Base-by-base conservation (phyloP, 2,888 invertebrate species). In the Drosophila picticornis region DNA sequence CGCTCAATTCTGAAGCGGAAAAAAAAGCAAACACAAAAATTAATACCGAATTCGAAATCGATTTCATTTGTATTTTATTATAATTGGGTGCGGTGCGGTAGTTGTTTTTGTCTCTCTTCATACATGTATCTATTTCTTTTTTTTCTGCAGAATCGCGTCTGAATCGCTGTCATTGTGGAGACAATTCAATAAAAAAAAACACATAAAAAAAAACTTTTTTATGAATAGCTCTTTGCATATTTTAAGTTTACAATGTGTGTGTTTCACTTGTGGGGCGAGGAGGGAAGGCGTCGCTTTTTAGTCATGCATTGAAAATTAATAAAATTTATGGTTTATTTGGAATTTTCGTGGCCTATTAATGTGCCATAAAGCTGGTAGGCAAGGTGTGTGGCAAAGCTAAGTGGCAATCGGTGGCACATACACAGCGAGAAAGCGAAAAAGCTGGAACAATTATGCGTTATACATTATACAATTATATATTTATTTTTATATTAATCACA, bases 321-420 rank as follows among this genome's bases (percentile, higher is more conserved):
- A 80, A 87, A 90, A 84, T 90, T 90, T 86, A 88, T 86, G 88
- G 88, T 80, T 90, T 83, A 84, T 90, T 88, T 77, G 83, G 72
- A 88, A 86, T 75, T 73, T 83, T 68, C 74, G 74, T 84, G 69
- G 68, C 75, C 77, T 85, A 86, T 90, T 86, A 90, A 80, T 84
- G 85, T 79, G 88, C 88, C 85, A 89, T 89, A 85, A 90, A 85
- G 65, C 61, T 73, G 79, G 63, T 65, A 65, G 74, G 81, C 74
- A 68, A 75, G 72, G 75, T 83, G 85, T 79, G 79, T 76, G 78
- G 87, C 76, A 84, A 72, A 84, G 59, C 51, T 62, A 80, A 74
- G 71, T 80, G 80, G 77, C 77, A 80, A 68, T 81, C 77, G 77
- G 81, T 78, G 78, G 78, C 78, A 80, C 76, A 70, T 36, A 57